Base-by-base conservation (phyloP, 2,888 invertebrate species). In the Gymnocheta viridis region DNA sequence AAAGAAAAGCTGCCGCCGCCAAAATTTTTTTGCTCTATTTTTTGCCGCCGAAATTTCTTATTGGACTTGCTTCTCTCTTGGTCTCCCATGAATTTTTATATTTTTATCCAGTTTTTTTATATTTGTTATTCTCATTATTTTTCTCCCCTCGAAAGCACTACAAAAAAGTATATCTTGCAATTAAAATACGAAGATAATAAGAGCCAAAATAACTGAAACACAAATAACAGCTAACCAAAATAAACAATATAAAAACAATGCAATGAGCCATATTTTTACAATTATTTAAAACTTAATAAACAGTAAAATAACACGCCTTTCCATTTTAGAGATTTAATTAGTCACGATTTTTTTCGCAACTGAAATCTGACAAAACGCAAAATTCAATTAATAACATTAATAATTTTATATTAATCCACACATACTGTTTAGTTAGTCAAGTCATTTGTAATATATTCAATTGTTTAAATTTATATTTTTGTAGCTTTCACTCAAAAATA, bases 401-500 rank as follows among this genome's bases (percentile, higher is more conserved):
- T 12, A 27, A 54, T n/a, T 27, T 7, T 29, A 27, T n/a, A n/a
- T n/a, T 27, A 6, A 27, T n/a, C 27, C 27, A 14, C 4, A 24
- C 51, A 51, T 27, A 27, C 5, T 24, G 14, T 27, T 51, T 49
- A 49, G 17, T n/a, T n/a, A 44, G 44, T 17, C 17, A 24, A 17
- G 14, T 44, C 12, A 47, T 47, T 47, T 47, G n/a, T 58, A 24
- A 51, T 4, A 14, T n/a, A 51, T 22, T 24, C 35, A 35, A 6
- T 35, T 19, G 35, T 5, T 24, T 12, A 12, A 51, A 51, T 14
- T 41, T 41, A 27, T 41, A 27, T 41, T 41, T 44, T 19, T 62
- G n/a, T 41, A 24, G 41, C 62, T 62, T 62, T 62, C 62, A 62
- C 62, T 62, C 4, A 41, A 24, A 62, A 62, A 41, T 17, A 62